These are phyloP conservation scores for Spea multiplicata DNA, from an alignment of 2,113 vertebrate species.

Conservation along the genomic window DNA sequence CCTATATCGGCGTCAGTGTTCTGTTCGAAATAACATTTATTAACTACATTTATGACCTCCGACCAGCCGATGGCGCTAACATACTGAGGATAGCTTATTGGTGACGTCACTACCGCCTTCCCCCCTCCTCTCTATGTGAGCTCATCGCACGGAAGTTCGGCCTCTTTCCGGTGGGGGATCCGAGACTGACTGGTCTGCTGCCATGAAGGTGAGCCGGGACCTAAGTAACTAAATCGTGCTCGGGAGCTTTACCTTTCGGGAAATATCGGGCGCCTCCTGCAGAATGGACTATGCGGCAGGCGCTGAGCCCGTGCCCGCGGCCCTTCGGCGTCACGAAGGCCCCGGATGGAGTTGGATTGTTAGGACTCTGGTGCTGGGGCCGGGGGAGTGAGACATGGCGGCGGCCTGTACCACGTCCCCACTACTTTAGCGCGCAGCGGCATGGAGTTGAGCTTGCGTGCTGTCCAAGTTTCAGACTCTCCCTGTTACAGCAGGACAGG, in stretches of 20 bases:
- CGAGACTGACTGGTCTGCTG: constrained; percentile 21
- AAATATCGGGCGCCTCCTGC: background rate
- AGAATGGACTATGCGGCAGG: background rate
- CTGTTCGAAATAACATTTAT: background rate
- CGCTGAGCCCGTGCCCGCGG: background rate
- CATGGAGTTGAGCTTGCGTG: too few species aligned
- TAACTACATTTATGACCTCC: background rate
- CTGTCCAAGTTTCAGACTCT: too few species aligned
- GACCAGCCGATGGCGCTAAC: constrained; percentile 9
- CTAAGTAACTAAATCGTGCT: background rate
- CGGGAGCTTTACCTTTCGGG: too few species aligned
- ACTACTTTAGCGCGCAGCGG: too few species aligned
- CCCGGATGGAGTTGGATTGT: constrained; percentile 27
- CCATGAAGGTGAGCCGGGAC: constrained; percentile 36
- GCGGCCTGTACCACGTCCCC: background rate
- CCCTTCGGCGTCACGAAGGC: too few species aligned
- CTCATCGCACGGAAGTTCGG: constrained; percentile 9
- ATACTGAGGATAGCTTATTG: too few species aligned
- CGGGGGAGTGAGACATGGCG: background rate
- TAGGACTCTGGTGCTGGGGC: background rate
- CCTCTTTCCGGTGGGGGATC: constrained; percentile 39
- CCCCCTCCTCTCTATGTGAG: constrained; percentile 26
- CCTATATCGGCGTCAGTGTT: too few species aligned
- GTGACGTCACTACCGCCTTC: background rate
- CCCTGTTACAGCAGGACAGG: too few species aligned